A percentile compares a stretch with the other conserved stretches of the same genome.
Conservation (phyloP, 2,113 vertebrate genomes). For the Salvelinus sp. region DNA sequence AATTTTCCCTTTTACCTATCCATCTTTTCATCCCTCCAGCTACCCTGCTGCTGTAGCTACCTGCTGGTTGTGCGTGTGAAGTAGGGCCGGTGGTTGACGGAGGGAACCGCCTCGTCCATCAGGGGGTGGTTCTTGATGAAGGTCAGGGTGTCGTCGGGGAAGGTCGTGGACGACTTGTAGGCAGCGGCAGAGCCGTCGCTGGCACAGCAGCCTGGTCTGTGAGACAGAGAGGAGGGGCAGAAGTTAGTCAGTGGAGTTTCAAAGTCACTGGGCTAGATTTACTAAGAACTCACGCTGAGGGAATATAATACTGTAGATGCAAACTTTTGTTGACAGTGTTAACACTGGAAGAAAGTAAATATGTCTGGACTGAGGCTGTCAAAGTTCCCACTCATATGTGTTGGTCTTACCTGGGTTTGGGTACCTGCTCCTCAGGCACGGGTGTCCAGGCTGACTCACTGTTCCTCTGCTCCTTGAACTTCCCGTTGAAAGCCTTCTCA, state of each 20-base stretch:
- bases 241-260: neutral
- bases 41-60: conserved; percentile 45
- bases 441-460: conserved; percentile 85
- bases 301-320: no score
- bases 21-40: neutral
- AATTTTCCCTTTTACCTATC: neutral
- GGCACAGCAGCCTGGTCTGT: conserved; percentile 88
- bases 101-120: conserved; percentile 84
- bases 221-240: neutral
- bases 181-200: conserved; percentile 76
- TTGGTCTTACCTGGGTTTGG: conserved; percentile 82
- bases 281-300: neutral
- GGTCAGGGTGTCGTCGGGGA: conserved; percentile 87
- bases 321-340: no score
- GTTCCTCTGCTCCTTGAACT: conserved; percentile 91
- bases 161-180: conserved; percentile 81
- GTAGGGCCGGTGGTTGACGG: conserved; percentile 81
- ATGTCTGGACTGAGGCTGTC: neutral
- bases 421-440: conserved; percentile 88
- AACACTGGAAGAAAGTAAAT: no score
- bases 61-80: conserved; percentile 88
- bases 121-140: conserved; percentile 95
- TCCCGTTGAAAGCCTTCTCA: conserved; percentile 85
- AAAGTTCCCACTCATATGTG: neutral
- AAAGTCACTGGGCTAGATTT: conserved; percentile 12